phyloP scores from a whole-genome alignment of 2,113 vertebrate species.

The Etheostoma spectabile region DNA sequence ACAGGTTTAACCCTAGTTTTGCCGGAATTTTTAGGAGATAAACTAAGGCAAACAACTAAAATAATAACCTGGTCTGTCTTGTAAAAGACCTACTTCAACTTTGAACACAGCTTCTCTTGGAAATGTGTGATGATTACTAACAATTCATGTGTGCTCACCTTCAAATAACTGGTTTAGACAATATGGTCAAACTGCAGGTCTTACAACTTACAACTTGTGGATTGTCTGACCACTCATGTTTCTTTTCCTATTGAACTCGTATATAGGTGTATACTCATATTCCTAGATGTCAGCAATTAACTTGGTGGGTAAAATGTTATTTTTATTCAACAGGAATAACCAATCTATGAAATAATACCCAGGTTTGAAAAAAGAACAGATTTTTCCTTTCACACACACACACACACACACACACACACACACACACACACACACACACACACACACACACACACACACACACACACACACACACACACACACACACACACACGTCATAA shows the following conservation, averaged over 20 bases:
- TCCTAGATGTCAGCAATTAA: conserved; percentile 4
- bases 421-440: conserved; percentile 18
- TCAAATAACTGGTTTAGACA: neutral
- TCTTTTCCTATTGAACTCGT: neutral
- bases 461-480: conserved; percentile 14
- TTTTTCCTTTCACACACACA: neutral
- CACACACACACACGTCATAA: conserved; percentile 35
- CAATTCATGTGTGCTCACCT: conserved; percentile 1
- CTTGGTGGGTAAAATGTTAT: neutral
- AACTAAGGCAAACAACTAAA: neutral
- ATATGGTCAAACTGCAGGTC: neutral
- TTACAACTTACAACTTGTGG: neutral
- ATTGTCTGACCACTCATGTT: neutral
- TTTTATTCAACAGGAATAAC: neutral
- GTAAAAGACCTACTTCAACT: neutral
- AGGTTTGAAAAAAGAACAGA: neutral
- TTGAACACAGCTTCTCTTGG: neutral
- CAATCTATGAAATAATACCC: conserved; percentile 6
- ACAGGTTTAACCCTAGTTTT: neutral
- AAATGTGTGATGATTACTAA: neutral
- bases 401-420: conserved; percentile 10
- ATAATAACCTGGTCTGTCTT: neutral
- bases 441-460: conserved; percentile 6
- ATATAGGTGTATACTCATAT: neutral
- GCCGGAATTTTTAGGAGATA: neutral